These are phyloP conservation scores for Eupithecia subfuscata DNA, from an alignment of 2,888 invertebrate species.

Conservation along the genomic window DNA sequence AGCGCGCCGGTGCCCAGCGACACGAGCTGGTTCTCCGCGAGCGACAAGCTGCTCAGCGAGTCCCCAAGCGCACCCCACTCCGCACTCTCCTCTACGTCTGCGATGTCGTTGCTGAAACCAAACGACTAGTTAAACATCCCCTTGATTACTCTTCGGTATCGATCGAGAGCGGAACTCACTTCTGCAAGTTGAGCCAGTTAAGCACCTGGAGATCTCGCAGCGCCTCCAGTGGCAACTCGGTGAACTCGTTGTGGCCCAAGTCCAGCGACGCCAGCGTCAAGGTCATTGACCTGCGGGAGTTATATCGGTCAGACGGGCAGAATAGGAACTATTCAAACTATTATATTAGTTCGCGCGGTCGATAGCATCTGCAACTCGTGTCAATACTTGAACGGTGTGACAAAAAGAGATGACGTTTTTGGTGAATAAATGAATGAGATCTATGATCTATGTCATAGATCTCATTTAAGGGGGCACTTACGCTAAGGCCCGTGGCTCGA, in stretches of 20 bases:
- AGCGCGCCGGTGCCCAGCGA: constrained; percentile 76
- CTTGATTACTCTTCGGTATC: not conserved
- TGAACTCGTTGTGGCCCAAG: constrained; percentile 89
- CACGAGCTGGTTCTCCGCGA: constrained; percentile 90
- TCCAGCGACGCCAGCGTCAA: constrained; percentile 91
- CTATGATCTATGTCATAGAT: not conserved
- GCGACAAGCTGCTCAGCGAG: constrained; percentile 88
- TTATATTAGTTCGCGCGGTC: not conserved
- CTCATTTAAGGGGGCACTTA: constrained; percentile 67
- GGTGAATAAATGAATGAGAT: not conserved
- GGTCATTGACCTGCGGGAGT: constrained; percentile 86
- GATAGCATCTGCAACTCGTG: not conserved
- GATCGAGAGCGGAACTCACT: constrained; percentile 76
- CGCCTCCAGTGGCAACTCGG: constrained; percentile 87
- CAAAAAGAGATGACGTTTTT: not conserved
- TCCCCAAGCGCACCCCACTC: constrained; percentile 90
- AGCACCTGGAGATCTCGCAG: constrained; percentile 86
- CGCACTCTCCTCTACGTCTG: constrained; percentile 52
- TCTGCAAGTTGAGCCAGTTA: constrained; percentile 91
- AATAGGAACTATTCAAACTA: not conserved
- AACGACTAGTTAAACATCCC: not conserved
- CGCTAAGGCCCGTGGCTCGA: constrained; percentile 89
- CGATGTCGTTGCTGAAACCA: constrained; percentile 87
- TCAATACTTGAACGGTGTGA: not conserved
- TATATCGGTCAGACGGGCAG: not conserved